Conservation (phyloP, 2,113 vertebrate species). For the Trichomycterus rosablanca region DNA sequence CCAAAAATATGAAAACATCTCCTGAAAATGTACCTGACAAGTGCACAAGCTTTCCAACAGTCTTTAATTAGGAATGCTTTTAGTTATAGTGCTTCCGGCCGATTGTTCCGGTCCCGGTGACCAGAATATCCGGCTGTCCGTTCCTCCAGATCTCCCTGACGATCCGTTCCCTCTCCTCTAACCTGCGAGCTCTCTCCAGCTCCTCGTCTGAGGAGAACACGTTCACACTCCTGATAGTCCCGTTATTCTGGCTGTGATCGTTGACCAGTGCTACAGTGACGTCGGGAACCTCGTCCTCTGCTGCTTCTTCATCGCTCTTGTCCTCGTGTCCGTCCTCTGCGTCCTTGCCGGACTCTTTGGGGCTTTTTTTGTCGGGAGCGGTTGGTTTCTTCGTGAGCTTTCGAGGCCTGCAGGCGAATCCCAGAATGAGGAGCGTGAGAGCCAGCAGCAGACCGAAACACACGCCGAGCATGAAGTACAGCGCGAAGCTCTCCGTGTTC, state of each 20-base stretch:
- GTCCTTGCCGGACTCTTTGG: slow-evolving; percentile 65
- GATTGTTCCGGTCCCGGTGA: slow-evolving; percentile 75
- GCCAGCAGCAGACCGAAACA: slow-evolving; percentile 89
- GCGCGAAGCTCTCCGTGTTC: slow-evolving; percentile 87
- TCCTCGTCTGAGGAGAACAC: slow-evolving; percentile 91
- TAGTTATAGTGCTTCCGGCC: slow-evolving; percentile 84
- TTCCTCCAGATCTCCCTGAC: slow-evolving; percentile 96
- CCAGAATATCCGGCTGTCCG: slow-evolving; percentile 89
- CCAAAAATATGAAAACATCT: background rate
- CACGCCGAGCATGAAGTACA: slow-evolving; percentile 91
- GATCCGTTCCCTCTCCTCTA: slow-evolving; percentile 92
- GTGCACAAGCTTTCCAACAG: too few species aligned
- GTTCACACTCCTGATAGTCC: slow-evolving; percentile 71
- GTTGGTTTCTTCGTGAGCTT: slow-evolving; percentile 33
- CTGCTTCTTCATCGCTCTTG: slow-evolving; percentile 40
- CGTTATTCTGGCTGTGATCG: slow-evolving; percentile 63
- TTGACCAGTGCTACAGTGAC: slow-evolving; percentile 46
- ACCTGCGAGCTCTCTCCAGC: slow-evolving; percentile 84
- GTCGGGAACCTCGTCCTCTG: slow-evolving; percentile 55
- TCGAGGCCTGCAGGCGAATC: slow-evolving; percentile 74
- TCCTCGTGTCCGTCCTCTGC: slow-evolving; percentile 57
- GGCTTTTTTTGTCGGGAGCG: slow-evolving; percentile 54
- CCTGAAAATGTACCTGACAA: too few species aligned
- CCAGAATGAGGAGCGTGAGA: slow-evolving; percentile 82
- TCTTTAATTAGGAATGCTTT: too few species aligned